phyloP scores from a whole-genome alignment of 2,888 invertebrate genomes.

The Anarsia innoxiella region DNA sequence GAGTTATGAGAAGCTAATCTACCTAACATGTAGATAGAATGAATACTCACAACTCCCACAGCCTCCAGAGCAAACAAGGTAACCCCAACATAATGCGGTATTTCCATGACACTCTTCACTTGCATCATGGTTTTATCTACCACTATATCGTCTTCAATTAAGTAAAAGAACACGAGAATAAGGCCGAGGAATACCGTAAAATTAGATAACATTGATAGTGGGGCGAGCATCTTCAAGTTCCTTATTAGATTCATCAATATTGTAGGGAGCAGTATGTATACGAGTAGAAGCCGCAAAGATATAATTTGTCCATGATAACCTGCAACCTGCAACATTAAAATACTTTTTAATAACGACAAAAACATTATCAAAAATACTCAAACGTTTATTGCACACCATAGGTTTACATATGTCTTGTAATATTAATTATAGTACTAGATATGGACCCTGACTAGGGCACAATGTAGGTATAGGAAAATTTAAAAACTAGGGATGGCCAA shows the following conservation, averaged over 20 bases:
- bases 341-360: too few relatives aligned
- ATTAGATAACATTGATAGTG: constrained; percentile 87
- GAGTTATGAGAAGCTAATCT: too few relatives aligned
- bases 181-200: constrained; percentile 81
- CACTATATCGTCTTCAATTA: constrained; percentile 78
- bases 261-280: constrained; percentile 75
- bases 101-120: constrained; percentile 60
- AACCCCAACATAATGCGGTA: constrained; percentile 90
- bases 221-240: constrained; percentile 84
- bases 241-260: constrained; percentile 78
- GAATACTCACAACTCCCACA: constrained; percentile 79
- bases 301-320: constrained; percentile 75
- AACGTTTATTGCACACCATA: too few relatives aligned
- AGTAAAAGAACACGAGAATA: constrained; percentile 81
- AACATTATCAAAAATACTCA: too few relatives aligned
- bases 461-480: too few relatives aligned
- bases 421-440: too few relatives aligned
- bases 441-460: too few relatives aligned
- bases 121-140: constrained; percentile 61
- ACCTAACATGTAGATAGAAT: too few relatives aligned
- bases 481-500: too few relatives aligned
- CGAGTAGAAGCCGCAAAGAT: constrained; percentile 46
- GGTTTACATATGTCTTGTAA: too few relatives aligned
- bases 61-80: constrained; percentile 91
- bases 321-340: too few relatives aligned